These are phyloP conservation scores for Chorisops tibialis DNA, from an alignment of 2,888 invertebrate species.

Conservation along the genomic window DNA sequence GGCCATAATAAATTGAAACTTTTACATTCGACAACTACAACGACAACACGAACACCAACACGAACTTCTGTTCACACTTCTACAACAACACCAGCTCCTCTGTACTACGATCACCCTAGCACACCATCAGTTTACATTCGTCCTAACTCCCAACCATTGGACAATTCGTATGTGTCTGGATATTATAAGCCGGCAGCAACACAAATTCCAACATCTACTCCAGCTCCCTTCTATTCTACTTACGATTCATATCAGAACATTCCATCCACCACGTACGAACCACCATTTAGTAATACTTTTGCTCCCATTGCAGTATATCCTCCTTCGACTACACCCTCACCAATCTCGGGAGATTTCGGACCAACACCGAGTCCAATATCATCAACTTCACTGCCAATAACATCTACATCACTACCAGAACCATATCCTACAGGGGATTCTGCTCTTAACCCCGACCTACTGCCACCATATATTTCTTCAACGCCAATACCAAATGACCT, in stretches of 20 bases:
- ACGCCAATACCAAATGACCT: conserved; percentile 26
- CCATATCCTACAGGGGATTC: conserved; percentile 37
- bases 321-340: conserved; percentile 40
- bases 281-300: conserved; percentile 38
- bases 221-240: conserved; percentile 10
- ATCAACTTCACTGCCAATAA: conserved; percentile 39
- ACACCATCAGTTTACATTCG: conserved; percentile 42
- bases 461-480: conserved; percentile 40
- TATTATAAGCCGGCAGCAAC: conserved; percentile 15
- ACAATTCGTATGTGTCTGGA: conserved; percentile 35
- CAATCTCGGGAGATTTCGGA: conserved; percentile 36
- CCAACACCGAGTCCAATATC: conserved; percentile 27
- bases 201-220: conserved; percentile 35
- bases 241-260: background rate
- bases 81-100: conserved; percentile 46
- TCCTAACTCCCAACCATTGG: conserved; percentile 43
- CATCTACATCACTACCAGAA: conserved; percentile 36
- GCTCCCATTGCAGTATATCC: conserved; percentile 43
- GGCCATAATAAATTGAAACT: conserved; percentile 53
- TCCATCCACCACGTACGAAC: conserved; percentile 38
- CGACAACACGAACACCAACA: conserved; percentile 38
- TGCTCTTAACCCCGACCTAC: conserved; percentile 28
- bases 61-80: conserved; percentile 35
- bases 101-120: conserved; percentile 50
- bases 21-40: conserved; percentile 38